Evolutionary conservation across 2,797 vertebrate genomes (phyloP).

Genomic region (Huso huso): DNA sequence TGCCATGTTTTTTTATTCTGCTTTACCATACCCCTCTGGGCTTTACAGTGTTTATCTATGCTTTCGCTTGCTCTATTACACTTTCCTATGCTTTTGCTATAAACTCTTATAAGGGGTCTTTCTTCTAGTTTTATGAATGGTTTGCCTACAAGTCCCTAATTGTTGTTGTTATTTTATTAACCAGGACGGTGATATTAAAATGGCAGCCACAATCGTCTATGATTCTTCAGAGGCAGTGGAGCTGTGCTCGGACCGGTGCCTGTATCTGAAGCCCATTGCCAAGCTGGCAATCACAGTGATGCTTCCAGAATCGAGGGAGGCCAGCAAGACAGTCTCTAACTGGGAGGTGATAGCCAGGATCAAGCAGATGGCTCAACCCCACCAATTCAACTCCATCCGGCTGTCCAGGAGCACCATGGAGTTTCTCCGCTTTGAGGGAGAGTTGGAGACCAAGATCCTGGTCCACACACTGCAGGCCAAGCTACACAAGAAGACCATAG

Average conservation of each 20-base stretch:
- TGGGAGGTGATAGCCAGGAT: conserved; percentile 53
- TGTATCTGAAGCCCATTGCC: conserved; percentile 54
- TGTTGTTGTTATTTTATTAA: not conserved
- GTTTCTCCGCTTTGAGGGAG: conserved; percentile 48
- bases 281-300: conserved; percentile 48
- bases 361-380: conserved; percentile 48
- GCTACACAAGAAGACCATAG: conserved; percentile 45
- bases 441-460: conserved; percentile 46
- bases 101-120: too few relatives aligned
- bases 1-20: too few relatives aligned
- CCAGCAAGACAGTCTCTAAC: conserved; percentile 40
- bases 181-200: conserved; percentile 18
- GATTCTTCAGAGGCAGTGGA: conserved; percentile 53
- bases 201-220: conserved; percentile 47
- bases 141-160: too few relatives aligned
- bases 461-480: conserved; percentile 43
- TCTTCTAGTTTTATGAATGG: too few relatives aligned
- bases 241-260: conserved; percentile 43
- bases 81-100: too few relatives aligned
- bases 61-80: too few relatives aligned
- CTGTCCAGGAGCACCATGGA: conserved; percentile 47
- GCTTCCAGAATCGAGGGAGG: conserved; percentile 37
- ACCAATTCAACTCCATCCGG: conserved; percentile 47
- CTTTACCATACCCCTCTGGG: too few relatives aligned
- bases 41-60: too few relatives aligned